Base-by-base conservation (phyloP, 92 coral and sea anemone genomes). In the Siderastrea siderea region DNA sequence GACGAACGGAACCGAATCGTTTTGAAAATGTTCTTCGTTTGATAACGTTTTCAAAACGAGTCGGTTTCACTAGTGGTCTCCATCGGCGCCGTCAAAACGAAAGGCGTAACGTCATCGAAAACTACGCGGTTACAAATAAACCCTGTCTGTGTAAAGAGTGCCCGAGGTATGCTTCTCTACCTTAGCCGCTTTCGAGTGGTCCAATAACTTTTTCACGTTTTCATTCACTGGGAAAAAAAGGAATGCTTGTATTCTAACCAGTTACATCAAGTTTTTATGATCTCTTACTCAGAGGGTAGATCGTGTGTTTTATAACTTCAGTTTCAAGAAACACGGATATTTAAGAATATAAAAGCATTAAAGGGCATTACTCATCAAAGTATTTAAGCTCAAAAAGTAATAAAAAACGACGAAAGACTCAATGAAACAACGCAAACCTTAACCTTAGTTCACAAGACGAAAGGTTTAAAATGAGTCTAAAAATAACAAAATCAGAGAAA, bases 261-360 rank as follows among this genome's bases (percentile, higher is more conserved):
- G n/a, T n/a, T n/a, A n/a, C n/a, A n/a, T n/a, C n/a, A n/a, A n/a
- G n/a, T n/a, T n/a, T n/a, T n/a, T n/a, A n/a, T n/a, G n/a, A n/a
- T n/a, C n/a, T n/a, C n/a, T n/a, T n/a, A n/a, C n/a, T n/a, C n/a
- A n/a, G n/a, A n/a, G n/a, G n/a, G n/a, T n/a, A n/a, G n/a, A 54
- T 15, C 86, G 65, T 46, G 63, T 81, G 77, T 65, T 81, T 81
- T 81, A 81, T 67, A 81, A 81, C 61, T 79, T 69, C 57, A 81
- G 71, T 82, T 82, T 68, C 43, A 82, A 82, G 86, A 82, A 60
- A 82, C 86, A 82, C 86, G 77, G 78, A 82, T 82, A 67, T 49
- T 81, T 65, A 65, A 67, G 76, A 81, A 81, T 81, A 45, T 64
- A 66, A 48, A 4, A 81, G 67, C 65, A 82, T 82, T 45, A 82